These are phyloP conservation scores for Drosophila kurseongensis DNA, from an alignment of 1,140 invertebrate genomes.

Conservation along the genomic window DNA sequence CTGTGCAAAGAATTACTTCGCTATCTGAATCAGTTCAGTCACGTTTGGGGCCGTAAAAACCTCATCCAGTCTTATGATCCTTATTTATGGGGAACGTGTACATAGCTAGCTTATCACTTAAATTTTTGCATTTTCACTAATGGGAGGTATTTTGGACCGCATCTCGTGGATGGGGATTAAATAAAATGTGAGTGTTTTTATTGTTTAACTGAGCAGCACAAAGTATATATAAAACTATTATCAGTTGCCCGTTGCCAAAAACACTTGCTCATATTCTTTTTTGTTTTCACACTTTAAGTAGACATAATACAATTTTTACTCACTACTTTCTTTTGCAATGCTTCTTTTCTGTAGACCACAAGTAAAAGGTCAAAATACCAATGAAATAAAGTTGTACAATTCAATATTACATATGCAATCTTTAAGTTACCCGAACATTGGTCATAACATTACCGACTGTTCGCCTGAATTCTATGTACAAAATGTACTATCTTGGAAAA, in stretches of 20 bases:
- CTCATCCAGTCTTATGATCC: neutral
- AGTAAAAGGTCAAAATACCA: too few species aligned
- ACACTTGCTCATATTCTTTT: too few species aligned
- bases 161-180: neutral
- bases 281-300: too few species aligned
- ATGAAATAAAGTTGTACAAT: too few species aligned
- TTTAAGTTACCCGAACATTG: too few species aligned
- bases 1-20: constrained; percentile 14
- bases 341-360: too few species aligned
- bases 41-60: constrained; percentile 31
- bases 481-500: neutral
- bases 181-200: constrained; percentile 6
- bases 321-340: too few species aligned
- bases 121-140: constrained; percentile 27
- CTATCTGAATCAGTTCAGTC: constrained; percentile 23
- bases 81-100: constrained; percentile 25
- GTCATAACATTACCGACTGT: too few species aligned
- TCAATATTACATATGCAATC: too few species aligned
- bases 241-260: neutral
- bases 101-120: constrained; percentile 15
- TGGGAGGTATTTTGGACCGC: neutral
- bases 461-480: too few species aligned
- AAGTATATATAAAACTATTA: too few species aligned
- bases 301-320: too few species aligned
- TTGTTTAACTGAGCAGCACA: neutral